Evolutionary conservation across 64 coral and sea anemone genomes (phyloP).

Genomic region (Astreopora myriophthalma): DNA sequence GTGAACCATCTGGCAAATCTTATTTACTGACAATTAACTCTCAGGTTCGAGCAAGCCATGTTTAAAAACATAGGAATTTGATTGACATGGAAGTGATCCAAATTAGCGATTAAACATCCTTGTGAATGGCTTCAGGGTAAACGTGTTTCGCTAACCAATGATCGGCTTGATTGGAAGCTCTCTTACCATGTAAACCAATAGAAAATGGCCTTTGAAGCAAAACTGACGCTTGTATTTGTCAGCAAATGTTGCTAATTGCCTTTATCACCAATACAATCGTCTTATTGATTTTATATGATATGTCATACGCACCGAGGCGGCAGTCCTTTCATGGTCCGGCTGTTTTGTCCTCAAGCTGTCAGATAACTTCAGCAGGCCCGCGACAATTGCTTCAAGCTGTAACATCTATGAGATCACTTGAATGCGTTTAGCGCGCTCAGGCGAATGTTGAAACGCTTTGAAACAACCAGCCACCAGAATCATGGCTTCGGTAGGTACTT

Average conservation of each 20-base stretch:
- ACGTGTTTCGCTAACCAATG: conserved; percentile 43
- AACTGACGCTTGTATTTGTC: conserved; percentile 81
- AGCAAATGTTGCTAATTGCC: conserved; percentile 99
- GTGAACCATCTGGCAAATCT: conserved; percentile 20
- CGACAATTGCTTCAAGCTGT: conserved; percentile 66
- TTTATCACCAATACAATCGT: conserved; percentile 99
- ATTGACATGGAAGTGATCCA: conserved; percentile 96
- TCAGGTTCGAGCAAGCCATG: conserved; percentile 41
- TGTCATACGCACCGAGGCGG: conserved; percentile 85
- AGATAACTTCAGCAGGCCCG: conserved; percentile 1
- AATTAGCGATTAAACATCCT: conserved; percentile 86
- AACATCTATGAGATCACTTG: neutral
- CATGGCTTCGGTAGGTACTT: conserved; percentile 77
- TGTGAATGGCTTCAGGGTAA: conserved; percentile 77
- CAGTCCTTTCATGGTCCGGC: conserved; percentile 63
- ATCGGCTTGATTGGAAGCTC: neutral
- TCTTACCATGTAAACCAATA: neutral
- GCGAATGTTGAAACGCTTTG: neutral
- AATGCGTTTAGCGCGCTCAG: neutral
- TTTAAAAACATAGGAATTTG: conserved; percentile 73
- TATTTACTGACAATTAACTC: conserved; percentile 22
- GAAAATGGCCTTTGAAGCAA: conserved; percentile 29
- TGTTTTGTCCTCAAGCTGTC: conserved; percentile 81
- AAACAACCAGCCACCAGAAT: neutral
- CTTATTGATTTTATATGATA: conserved; percentile 99